phyloP scores from a whole-genome alignment of 2,888 invertebrate genomes.

The Andrena marginata region DNA sequence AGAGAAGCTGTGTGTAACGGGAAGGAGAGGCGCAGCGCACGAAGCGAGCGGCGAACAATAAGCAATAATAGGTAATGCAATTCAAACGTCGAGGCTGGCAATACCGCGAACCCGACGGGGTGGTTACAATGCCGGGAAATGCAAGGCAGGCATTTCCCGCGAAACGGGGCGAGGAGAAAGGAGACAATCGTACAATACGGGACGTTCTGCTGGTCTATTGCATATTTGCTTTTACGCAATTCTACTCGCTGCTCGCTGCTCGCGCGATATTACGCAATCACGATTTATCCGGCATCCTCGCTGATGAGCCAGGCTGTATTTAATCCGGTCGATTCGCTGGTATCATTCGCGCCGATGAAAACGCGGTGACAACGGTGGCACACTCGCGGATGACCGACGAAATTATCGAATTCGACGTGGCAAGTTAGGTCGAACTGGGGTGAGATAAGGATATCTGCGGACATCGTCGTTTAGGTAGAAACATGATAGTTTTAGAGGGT shows the following conservation, averaged over 20 bases:
- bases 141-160: slow-evolving; percentile 82
- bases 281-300: slow-evolving; percentile 69
- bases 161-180: slow-evolving; percentile 73
- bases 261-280: slow-evolving; percentile 79
- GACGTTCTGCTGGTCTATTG: slow-evolving; percentile 78
- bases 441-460: neutral
- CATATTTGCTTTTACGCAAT: slow-evolving; percentile 82
- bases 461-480: neutral
- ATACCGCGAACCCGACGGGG: slow-evolving; percentile 78
- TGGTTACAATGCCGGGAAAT: slow-evolving; percentile 81
- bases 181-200: slow-evolving; percentile 79
- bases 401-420: neutral
- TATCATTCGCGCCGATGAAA: slow-evolving; percentile 58
- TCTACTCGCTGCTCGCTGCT: slow-evolving; percentile 68
- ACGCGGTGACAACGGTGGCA: slow-evolving; percentile 26
- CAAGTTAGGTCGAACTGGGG: neutral
- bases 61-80: slow-evolving; percentile 84
- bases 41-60: slow-evolving; percentile 80
- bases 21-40: slow-evolving; percentile 64
- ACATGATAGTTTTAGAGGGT: neutral
- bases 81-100: slow-evolving; percentile 82
- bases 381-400: neutral
- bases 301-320: slow-evolving; percentile 62
- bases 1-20: slow-evolving; percentile 36
- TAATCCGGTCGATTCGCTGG: slow-evolving; percentile 66